A percentile compares a stretch with the other conserved stretches of the same genome.
These are phyloP conservation scores for Fulica atra DNA, from an alignment of 2,113 vertebrate genomes.

Conservation along the genomic window DNA sequence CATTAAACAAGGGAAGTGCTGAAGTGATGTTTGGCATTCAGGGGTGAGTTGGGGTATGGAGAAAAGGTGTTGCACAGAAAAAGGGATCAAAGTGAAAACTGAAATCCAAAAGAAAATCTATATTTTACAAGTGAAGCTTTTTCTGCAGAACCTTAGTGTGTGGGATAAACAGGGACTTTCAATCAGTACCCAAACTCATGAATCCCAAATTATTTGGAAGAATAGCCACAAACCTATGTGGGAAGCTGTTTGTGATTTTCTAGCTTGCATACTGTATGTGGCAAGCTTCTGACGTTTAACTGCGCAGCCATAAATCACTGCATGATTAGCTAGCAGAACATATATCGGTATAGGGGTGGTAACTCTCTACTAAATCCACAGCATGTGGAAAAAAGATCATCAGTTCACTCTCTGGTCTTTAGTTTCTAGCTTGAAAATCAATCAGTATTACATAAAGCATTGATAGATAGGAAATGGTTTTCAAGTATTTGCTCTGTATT, in stretches of 20 bases:
- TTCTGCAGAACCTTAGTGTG: neutral
- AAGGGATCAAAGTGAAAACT: neutral
- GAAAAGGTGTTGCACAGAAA: neutral
- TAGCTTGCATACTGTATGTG: neutral
- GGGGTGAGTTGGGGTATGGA: neutral
- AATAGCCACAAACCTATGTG: neutral
- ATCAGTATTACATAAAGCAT: neutral
- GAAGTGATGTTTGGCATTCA: neutral
- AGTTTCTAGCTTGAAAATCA: neutral
- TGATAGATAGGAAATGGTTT: slow-evolving; percentile 4
- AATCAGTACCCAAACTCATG: neutral
- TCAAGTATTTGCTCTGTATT: neutral
- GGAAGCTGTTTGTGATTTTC: neutral
- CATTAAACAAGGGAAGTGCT: neutral
- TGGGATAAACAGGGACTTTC: neutral
- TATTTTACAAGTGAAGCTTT: neutral
- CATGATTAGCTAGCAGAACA: neutral
- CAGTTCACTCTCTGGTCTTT: neutral
- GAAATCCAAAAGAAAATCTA: neutral
- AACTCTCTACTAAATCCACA: neutral
- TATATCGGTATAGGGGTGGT: neutral
- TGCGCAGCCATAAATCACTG: neutral
- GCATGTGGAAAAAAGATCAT: neutral
- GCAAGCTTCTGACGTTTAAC: neutral
- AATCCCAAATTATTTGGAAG: neutral